Base-by-base conservation (phyloP, 2,888 invertebrate genomes). In the Meliscaeva auricollis region DNA sequence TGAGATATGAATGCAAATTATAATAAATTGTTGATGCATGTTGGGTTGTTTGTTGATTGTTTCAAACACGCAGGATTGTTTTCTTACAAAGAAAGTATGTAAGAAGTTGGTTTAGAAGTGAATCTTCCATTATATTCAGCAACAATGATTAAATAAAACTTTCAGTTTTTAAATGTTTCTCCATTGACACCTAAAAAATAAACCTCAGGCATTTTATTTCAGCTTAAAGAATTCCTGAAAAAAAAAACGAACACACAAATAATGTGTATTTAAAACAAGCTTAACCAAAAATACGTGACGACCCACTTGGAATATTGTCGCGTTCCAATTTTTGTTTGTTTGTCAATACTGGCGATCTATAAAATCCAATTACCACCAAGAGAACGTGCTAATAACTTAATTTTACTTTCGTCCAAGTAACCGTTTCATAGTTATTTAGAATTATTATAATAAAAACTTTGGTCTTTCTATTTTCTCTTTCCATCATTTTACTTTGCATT, bases 381-480 rank as follows among this genome's bases (percentile, higher is more conserved):
- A 50, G 44, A 76, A 85, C 73, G 81, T 81, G 85, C 73, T 85
- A 81, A 85, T 85, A 85, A 81, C 20, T 85, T 81, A 77, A 81
- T 81, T 85, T 85, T 77, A 81, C 85, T 85, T 85, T 85, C 85
- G 60, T 81, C 41, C 62, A 58, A 52, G 3, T 46, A 20, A 17
- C 30, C 30, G 66, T 81, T 81, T 68, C 50, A 58, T 76, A 41
- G 2, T 15, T 9, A 17, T 38, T 20, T 38, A 58, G 20, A 58
- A 20, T 58, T 35, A n/a, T n/a, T n/a, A n/a, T 38, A 58, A 58
- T 38, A 38, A 20, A 2, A 38, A 3, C n/a, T 58, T 20, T 2
- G 0, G 64, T 38, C n/a, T 35, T 38, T 50, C 50, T n/a, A 50
- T 44, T 64, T 70, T 64, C 77, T 50, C 48, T 20, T 38, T n/a